Percentiles rank a stretch among this genome's conserved stretches.
Conservation (phyloP, 2,888 invertebrate species). For the Chamaedrilus cognettii region DNA sequence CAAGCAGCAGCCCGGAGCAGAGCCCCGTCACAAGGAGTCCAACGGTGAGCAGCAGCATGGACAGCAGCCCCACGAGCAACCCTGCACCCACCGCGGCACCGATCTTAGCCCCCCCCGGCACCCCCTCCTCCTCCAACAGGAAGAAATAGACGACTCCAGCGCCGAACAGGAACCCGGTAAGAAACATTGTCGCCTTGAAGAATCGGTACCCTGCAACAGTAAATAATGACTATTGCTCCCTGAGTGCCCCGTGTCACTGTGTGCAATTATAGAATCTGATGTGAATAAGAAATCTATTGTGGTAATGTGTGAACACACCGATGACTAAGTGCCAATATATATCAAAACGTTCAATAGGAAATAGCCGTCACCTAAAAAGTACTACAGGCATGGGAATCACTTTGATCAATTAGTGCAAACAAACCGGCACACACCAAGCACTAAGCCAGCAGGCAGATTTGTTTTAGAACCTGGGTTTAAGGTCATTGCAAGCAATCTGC, state of each 20-base stretch:
- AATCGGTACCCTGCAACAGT: conserved; percentile 16
- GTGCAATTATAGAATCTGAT: not conserved
- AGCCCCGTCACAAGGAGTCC: conserved; percentile 12
- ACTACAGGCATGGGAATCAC: too few relatives aligned
- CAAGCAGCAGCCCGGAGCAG: conserved; percentile 8
- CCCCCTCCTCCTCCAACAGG: not conserved
- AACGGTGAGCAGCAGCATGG: conserved; percentile 10
- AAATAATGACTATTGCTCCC: not conserved
- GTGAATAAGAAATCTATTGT: not conserved
- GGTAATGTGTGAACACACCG: not conserved
- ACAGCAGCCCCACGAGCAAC: conserved; percentile 4
- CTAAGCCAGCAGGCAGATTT: too few relatives aligned
- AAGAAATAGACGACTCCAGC: conserved; percentile 15
- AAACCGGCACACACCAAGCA: too few relatives aligned
- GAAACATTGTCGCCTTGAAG: conserved; percentile 14
- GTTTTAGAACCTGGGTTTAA: too few relatives aligned
- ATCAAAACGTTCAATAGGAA: too few relatives aligned
- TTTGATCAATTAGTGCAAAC: too few relatives aligned
- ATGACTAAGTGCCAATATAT: not conserved
- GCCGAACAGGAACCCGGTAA: conserved; percentile 15
- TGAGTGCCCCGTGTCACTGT: not conserved
- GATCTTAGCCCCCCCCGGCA: conserved; percentile 9
- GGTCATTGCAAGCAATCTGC: too few relatives aligned
- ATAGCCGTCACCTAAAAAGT: too few relatives aligned
- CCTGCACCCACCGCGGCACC: conserved; percentile 12